Percentiles rank a stretch among this genome's conserved stretches.
Conservation (phyloP, 2,797 vertebrate genomes). For the Enteromius anoplus region DNA sequence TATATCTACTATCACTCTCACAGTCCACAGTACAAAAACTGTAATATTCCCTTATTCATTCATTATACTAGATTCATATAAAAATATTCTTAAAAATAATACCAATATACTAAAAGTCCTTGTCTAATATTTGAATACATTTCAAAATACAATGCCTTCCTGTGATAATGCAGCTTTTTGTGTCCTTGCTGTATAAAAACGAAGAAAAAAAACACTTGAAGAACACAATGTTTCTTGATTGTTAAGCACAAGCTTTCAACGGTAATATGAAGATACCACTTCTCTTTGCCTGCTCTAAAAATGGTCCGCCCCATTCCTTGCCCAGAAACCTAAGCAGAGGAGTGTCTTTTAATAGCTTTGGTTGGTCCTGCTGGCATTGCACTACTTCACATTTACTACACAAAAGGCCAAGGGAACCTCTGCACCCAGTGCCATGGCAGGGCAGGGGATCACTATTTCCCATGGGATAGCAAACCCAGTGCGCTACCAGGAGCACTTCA, state of each 20-base stretch:
- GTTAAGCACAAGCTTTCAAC: not conserved
- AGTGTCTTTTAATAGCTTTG: constrained; percentile 61
- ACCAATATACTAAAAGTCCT: not conserved
- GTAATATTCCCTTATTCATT: not conserved
- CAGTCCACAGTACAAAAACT: not conserved
- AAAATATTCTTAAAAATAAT: not conserved
- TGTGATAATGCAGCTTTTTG: not conserved
- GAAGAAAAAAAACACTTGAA: not conserved
- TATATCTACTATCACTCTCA: not conserved
- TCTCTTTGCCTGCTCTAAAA: constrained; percentile 52
- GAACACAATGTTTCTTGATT: not conserved
- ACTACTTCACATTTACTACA: constrained; percentile 21
- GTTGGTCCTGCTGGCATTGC: constrained; percentile 20
- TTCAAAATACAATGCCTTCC: not conserved
- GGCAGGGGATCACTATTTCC: constrained; percentile 74
- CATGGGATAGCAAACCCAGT: constrained; percentile 78
- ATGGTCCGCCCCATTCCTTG: constrained; percentile 39
- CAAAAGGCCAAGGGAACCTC: constrained; percentile 11
- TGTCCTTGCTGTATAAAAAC: not conserved
- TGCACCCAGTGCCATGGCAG: constrained; percentile 69
- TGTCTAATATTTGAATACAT: not conserved
- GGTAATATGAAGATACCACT: constrained; percentile 11
- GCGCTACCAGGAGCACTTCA: constrained; percentile 76
- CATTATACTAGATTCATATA: not conserved
- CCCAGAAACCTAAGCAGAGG: constrained; percentile 52